A percentile compares a stretch with the other conserved stretches of the same genome.
phyloP scores from a whole-genome alignment of 2,797 vertebrate genomes.

The Coluber constrictor region DNA sequence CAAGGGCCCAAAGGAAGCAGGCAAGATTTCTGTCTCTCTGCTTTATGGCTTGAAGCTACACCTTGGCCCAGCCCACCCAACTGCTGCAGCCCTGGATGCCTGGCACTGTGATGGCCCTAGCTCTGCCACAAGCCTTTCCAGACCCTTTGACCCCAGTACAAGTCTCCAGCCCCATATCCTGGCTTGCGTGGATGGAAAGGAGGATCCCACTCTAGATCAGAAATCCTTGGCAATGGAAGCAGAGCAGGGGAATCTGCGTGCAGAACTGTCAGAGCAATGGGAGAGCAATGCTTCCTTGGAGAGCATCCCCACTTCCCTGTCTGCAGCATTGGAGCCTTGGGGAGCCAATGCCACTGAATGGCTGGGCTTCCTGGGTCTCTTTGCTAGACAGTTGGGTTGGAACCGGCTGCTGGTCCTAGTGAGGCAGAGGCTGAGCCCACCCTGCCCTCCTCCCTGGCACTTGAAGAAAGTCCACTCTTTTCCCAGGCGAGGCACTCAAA shows the following conservation, averaged over 20 bases:
- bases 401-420: background rate
- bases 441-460: background rate
- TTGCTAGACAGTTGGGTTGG: background rate
- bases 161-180: background rate
- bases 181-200: background rate
- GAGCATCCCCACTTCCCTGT: background rate
- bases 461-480: background rate
- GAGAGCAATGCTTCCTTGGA: background rate
- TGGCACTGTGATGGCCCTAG: background rate
- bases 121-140: background rate
- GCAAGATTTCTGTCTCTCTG: background rate
- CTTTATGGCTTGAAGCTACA: background rate
- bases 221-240: background rate
- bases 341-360: background rate
- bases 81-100: background rate
- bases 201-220: background rate
- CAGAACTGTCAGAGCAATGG: background rate
- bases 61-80: background rate
- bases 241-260: background rate
- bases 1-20: background rate
- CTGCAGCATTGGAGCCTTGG: background rate
- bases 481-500: background rate
- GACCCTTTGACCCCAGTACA: background rate
- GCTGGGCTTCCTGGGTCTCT: background rate
- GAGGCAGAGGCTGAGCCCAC: background rate